Base-by-base conservation (phyloP, 2,797 vertebrate species). In the Sebastes hopkinsi region DNA sequence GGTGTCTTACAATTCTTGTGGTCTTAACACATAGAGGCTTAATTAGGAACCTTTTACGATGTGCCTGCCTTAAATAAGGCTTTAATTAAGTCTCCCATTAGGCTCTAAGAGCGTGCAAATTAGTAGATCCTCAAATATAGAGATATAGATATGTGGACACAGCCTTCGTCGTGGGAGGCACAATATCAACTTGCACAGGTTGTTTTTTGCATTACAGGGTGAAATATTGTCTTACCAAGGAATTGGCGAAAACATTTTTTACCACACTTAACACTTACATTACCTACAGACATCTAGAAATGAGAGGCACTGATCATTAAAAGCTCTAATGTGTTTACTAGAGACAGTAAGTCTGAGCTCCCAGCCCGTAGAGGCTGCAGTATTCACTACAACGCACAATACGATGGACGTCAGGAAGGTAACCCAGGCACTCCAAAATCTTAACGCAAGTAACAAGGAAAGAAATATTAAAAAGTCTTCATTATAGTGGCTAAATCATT, bases 1-100 rank as follows among this genome's bases (percentile, higher is more conserved):
- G 13, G 32, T 73, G 82, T 83, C 42, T 25, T 36, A 67, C 72
- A 38, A 69, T 59, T 65, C 58, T 74, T 55, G 67, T 71, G 46
- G 67, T 72, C 87, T 83, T 56, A 75, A 84, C 81, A 52, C 84
- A 85, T 69, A 79, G 65, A 58, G 29, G 77, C 59, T 76, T 82
- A 83, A 91, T 84, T 81, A 70, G 60, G n/a, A 83, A 69, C 67
- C 68, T 72, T 79, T 70, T 52, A 60, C 73, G 75, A 84, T 59
- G 30, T 16, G 38, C 56, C 50, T 7, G 67, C 67, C 62, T 87
- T 81, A 84, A 88, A 78, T 77, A 79, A 52, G 50, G 34, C 72
- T 81, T 87, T 84, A 84, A 89, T 89, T 85, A 83, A 75, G 61
- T 56, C 32, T 70, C 64, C 27, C 55, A 82, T 84, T 82, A 84